Percentiles rank a stretch among this genome's conserved stretches.
These are phyloP conservation scores for Galerucella pusilla DNA, from an alignment of 2,888 invertebrate genomes.

Conservation along the genomic window DNA sequence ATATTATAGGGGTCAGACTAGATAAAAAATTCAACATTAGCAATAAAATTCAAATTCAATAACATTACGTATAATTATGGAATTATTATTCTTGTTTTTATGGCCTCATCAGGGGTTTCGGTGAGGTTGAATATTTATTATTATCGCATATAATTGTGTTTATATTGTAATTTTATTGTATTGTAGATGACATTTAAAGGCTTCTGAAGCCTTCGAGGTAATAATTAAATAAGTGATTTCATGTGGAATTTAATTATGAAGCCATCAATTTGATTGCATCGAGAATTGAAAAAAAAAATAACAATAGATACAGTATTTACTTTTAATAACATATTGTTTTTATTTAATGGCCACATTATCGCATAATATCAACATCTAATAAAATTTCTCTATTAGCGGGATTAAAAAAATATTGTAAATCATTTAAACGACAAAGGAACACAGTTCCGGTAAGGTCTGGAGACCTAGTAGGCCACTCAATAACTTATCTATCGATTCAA, in stretches of 20 bases:
- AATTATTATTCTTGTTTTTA: slow-evolving; percentile 3
- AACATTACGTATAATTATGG: background rate
- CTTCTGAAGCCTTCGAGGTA: slow-evolving; percentile 16
- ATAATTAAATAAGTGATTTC: slow-evolving; percentile 17
- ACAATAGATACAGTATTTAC: background rate
- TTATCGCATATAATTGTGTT: background rate
- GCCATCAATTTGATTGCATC: slow-evolving; percentile 1
- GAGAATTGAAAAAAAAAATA: background rate
- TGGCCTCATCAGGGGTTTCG: slow-evolving; percentile 1
- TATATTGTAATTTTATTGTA: slow-evolving; percentile 17
- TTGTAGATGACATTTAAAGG: slow-evolving; percentile 23
- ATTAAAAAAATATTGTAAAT: too few relatives aligned
- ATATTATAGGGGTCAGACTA: background rate
- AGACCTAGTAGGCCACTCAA: too few relatives aligned
- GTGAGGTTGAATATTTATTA: slow-evolving; percentile 11
- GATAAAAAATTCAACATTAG: slow-evolving; percentile 1
- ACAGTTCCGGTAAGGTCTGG: too few relatives aligned
- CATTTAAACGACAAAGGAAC: too few relatives aligned
- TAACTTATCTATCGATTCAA: too few relatives aligned
- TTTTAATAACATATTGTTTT: background rate
- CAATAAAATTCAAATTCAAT: background rate
- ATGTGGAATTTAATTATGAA: slow-evolving; percentile 5
- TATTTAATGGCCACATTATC: background rate
- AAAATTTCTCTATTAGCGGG: background rate
- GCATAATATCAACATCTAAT: background rate